Conservation (phyloP, 2,888 invertebrate species). For the Liopterus haemorrhoidalis region DNA sequence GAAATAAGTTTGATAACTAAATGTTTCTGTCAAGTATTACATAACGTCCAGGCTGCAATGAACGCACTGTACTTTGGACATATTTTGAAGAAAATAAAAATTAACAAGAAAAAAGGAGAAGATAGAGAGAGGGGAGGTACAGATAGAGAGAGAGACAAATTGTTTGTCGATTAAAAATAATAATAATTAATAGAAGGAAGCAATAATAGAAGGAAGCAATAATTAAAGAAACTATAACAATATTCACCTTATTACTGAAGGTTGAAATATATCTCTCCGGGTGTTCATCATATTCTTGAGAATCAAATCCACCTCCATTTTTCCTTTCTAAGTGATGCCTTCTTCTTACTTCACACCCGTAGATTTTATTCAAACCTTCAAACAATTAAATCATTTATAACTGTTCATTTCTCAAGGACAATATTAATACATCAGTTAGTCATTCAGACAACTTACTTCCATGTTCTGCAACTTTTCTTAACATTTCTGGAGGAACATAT, state of each 20-base stretch:
- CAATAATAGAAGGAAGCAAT: too few relatives aligned
- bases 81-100: too few relatives aligned
- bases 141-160: too few relatives aligned
- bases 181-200: too few relatives aligned
- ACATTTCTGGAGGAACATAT: conserved; percentile 91
- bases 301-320: conserved; percentile 87
- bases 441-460: conserved; percentile 69
- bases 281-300: conserved; percentile 79
- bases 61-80: too few relatives aligned
- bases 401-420: conserved; percentile 3
- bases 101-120: too few relatives aligned
- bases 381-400: conserved; percentile 5
- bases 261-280: conserved; percentile 93
- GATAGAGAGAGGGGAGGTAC: too few relatives aligned
- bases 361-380: conserved; percentile 86
- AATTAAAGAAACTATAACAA: too few relatives aligned
- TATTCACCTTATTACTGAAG: conserved; percentile 77
- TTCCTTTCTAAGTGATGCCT: conserved; percentile 89
- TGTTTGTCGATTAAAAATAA: too few relatives aligned
- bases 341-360: conserved; percentile 66
- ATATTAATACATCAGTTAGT: conserved; percentile 12
- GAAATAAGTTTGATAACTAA: too few relatives aligned
- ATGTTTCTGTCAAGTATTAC: too few relatives aligned
- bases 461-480: conserved; percentile 92
- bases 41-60: too few relatives aligned